Base-by-base conservation (phyloP, 2,113 vertebrate genomes). In the human (Homo sapiens) region DNA sequence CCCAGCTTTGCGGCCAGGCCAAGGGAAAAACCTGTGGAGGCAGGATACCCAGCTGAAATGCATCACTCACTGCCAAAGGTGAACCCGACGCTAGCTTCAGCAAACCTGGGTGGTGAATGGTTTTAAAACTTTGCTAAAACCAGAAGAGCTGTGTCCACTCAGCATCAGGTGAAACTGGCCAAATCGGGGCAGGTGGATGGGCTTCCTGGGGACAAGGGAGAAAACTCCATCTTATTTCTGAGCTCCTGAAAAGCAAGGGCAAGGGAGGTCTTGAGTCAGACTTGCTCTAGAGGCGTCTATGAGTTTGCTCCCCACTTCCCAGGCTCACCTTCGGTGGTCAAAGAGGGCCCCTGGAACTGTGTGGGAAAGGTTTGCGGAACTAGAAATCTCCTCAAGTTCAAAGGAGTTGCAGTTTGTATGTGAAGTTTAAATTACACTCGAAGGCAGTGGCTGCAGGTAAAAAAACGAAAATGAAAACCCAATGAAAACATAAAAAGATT, bases 401-500 rank as follows among this genome's bases (percentile, higher is more conserved):
- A 32, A 17, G 66, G 40, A 97, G 35, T 89, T 81, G 59, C 61
- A 73, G 27, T 94, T 85, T 94, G 30, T 90, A 87, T 27, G 52
- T 55, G 45, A 92, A 79, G 91, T 70, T 90, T 75, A n/a, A 88
- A 23, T 45, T 93, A 94, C 75, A 18, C 38, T 89, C 38, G 30
- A 52, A 87, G 52, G 4, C 40, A 76, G 68, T 82, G 35, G 48
- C 38, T 75, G 20, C 11, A 20, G n/a, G 82, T 78, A 38, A 61
- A 25, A 66, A 79, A 81, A 8, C 5, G 43, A 52, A 25, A 17
- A 7, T 18, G 7, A 93, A 52, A 87, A 85, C 22, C 10, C 76
- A 78, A 43, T 35, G 40, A 40, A 70, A 75, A 38, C 38, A 48
- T 9, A 30, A 48, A 86, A 64, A 57, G 38, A 52, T 70, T 70